A percentile compares a stretch with the other conserved stretches of the same genome.
These are phyloP conservation scores for Microctonus aethiopoides DNA, from an alignment of 2,888 invertebrate genomes.

Conservation along the genomic window DNA sequence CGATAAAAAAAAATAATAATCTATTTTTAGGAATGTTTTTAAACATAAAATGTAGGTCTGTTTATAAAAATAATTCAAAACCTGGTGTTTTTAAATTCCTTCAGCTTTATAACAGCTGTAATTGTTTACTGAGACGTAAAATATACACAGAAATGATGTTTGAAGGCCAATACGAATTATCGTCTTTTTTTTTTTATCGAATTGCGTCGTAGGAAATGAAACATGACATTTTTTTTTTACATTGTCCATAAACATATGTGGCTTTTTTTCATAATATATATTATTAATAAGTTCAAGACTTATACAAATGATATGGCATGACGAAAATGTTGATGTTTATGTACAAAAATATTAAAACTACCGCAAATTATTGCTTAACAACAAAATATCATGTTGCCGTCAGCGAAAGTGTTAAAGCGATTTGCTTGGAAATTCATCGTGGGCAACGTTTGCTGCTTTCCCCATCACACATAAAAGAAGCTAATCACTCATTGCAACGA, in stretches of 20 bases:
- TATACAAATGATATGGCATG: neutral
- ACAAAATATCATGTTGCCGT: conserved; percentile 16
- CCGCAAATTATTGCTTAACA: conserved; percentile 8
- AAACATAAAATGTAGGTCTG: too few species aligned
- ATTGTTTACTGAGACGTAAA: neutral
- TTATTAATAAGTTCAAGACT: neutral
- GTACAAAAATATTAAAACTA: neutral
- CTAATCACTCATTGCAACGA: conserved; percentile 23
- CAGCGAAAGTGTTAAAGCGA: conserved; percentile 34
- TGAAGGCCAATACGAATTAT: neutral
- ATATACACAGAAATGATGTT: neutral
- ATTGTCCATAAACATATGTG: too few species aligned
- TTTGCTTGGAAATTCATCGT: conserved; percentile 29
- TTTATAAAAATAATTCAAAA: too few species aligned
- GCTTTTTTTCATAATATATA: neutral
- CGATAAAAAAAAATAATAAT: too few species aligned
- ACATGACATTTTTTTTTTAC: neutral
- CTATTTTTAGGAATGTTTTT: too few species aligned
- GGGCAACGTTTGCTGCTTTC: conserved; percentile 29
- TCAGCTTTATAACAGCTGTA: neutral
- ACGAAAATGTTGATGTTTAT: neutral
- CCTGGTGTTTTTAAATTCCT: neutral
- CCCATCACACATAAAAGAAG: conserved; percentile 24
- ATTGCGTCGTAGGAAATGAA: neutral
- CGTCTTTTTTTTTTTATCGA: neutral